Evolutionary conservation across 2,113 vertebrate species (phyloP).

Genomic region (Hydrochoerus hydrochaeris): DNA sequence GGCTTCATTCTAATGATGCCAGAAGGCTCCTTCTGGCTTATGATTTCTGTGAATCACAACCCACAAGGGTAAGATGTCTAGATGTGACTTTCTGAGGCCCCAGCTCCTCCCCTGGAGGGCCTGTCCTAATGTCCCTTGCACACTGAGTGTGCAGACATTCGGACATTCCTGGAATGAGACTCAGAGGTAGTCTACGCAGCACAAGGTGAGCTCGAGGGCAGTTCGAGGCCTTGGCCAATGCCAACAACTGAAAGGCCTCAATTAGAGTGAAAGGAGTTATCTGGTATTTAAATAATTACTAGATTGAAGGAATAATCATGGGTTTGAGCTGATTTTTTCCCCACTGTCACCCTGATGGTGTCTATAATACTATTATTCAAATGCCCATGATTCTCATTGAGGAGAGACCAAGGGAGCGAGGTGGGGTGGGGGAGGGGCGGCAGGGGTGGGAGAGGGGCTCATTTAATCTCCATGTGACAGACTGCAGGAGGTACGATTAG

Average conservation of each 20-base stretch:
- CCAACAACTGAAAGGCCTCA: constrained; percentile 88
- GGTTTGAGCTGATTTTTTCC: constrained; percentile 88
- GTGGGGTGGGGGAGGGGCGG: constrained; percentile 6
- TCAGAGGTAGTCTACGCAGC: constrained; percentile 80
- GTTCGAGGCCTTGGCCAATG: constrained; percentile 78
- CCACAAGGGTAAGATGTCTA: background rate
- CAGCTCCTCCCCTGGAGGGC: background rate
- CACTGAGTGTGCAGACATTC: background rate
- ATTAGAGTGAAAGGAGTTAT: constrained; percentile 90
- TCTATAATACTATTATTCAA: constrained; percentile 93
- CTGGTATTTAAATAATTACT: constrained; percentile 92
- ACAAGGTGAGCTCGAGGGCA: constrained; percentile 83
- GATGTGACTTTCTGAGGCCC: background rate
- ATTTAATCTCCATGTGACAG: constrained; percentile 87
- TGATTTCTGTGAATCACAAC: background rate
- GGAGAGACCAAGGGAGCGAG: constrained; percentile 70
- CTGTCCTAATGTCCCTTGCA: background rate
- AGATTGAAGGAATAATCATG: constrained; percentile 91
- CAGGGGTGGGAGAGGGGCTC: constrained; percentile 76
- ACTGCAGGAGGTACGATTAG: constrained; percentile 87
- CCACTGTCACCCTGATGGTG: constrained; percentile 89
- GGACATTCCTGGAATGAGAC: constrained; percentile 25
- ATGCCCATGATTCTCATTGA: constrained; percentile 88
- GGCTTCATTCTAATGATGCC: background rate
- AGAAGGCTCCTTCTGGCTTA: background rate